phyloP scores from a whole-genome alignment of 1,140 invertebrate species.

The Chironomus tepperi region DNA sequence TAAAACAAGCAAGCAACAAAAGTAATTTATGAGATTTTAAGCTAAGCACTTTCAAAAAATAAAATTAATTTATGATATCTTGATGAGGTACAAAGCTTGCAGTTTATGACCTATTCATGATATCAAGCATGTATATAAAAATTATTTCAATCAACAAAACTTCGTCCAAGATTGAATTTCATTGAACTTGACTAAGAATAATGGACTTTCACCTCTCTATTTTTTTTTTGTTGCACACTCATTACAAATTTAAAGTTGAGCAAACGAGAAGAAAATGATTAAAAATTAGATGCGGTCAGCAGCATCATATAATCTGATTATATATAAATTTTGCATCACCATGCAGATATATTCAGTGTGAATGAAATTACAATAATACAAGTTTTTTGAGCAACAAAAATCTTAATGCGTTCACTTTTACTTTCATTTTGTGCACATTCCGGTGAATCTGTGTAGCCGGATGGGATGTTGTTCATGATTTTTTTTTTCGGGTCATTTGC shows the following conservation, averaged over 20 bases:
- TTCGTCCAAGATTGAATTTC: neutral
- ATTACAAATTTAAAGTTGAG: neutral
- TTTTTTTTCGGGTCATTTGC: too few relatives aligned
- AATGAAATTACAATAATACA: neutral
- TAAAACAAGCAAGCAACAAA: too few relatives aligned
- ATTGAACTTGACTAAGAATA: neutral
- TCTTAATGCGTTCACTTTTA: neutral
- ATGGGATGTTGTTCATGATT: too few relatives aligned
- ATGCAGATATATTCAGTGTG: neutral
- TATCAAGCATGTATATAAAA: too few relatives aligned
- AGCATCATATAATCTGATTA: neutral
- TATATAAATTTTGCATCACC: too few relatives aligned
- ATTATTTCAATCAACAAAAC: too few relatives aligned
- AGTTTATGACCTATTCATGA: too few relatives aligned
- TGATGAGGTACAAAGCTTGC: too few relatives aligned
- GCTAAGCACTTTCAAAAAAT: too few relatives aligned
- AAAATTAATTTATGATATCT: too few relatives aligned
- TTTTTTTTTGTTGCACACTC: neutral
- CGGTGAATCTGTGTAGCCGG: too few relatives aligned
- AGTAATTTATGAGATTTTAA: too few relatives aligned
- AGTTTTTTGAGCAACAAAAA: neutral
- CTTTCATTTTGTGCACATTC: neutral
- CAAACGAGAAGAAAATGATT: neutral
- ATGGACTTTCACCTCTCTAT: neutral
- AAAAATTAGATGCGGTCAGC: constrained; percentile 7